These are phyloP conservation scores for Xenentodon cancila DNA, from an alignment of 2,797 vertebrate species.

Conservation along the genomic window DNA sequence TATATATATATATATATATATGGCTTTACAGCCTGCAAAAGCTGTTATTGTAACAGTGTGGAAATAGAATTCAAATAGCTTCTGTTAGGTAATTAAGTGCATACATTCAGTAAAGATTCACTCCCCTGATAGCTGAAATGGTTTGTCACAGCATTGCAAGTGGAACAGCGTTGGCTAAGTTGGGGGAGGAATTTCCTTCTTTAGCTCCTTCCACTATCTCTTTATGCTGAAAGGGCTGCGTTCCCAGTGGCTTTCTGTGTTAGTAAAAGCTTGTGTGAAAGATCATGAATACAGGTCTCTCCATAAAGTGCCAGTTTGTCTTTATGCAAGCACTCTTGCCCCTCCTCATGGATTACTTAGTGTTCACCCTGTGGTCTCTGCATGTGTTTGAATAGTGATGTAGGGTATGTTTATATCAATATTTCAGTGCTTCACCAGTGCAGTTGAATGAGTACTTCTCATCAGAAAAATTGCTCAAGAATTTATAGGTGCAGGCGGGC, in stretches of 20 bases:
- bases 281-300: slow-evolving; percentile 43
- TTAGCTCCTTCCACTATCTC: slow-evolving; percentile 15
- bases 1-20: too few species aligned
- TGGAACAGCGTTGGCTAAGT: slow-evolving; percentile 26
- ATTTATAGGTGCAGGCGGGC: slow-evolving; percentile 12
- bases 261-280: slow-evolving; percentile 42
- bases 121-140: slow-evolving; percentile 26
- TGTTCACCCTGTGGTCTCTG: slow-evolving; percentile 31
- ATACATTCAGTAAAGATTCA: slow-evolving; percentile 4
- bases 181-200: slow-evolving; percentile 21
- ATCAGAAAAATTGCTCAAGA: slow-evolving; percentile 45
- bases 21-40: neutral
- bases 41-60: neutral
- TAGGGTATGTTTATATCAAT: slow-evolving; percentile 52
- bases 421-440: slow-evolving; percentile 43
- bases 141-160: slow-evolving; percentile 19
- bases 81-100: neutral
- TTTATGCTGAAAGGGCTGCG: slow-evolving; percentile 43
- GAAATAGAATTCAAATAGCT: too few species aligned
- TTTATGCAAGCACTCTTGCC: slow-evolving; percentile 23
- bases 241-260: slow-evolving; percentile 29
- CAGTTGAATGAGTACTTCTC: slow-evolving; percentile 52
- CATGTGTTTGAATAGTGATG: slow-evolving; percentile 55
- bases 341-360: slow-evolving; percentile 23
- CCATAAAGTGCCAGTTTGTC: slow-evolving; percentile 25